These are phyloP conservation scores for Caenorhabditis remanei DNA, from an alignment of 1,140 invertebrate genomes.

Conservation along the genomic window DNA sequence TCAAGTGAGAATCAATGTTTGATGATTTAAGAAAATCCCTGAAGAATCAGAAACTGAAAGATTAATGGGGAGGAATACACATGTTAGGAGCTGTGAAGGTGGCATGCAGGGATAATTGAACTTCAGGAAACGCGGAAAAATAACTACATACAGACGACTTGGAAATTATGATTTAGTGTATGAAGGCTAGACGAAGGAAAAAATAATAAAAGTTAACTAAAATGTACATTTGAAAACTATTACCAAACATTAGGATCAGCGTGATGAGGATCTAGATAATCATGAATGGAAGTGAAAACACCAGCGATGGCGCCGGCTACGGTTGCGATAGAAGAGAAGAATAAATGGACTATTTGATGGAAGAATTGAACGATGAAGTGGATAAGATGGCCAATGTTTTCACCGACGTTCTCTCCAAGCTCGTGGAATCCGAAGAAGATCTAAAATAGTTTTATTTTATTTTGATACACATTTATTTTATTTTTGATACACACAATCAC, in stretches of 20 bases:
- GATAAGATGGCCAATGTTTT: slow-evolving; percentile 21
- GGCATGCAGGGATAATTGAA: slow-evolving; percentile 1
- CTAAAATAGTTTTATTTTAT: slow-evolving; percentile 10
- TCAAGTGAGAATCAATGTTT: slow-evolving; percentile 38
- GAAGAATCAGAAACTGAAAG: slow-evolving; percentile 9
- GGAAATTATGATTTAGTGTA: background rate
- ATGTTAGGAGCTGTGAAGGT: background rate
- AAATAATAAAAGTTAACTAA: background rate
- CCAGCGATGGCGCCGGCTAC: slow-evolving; percentile 22
- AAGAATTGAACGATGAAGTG: slow-evolving; percentile 44
- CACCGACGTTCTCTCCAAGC: slow-evolving; percentile 29
- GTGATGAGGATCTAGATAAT: slow-evolving; percentile 6
- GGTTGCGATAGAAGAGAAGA: slow-evolving; percentile 16
- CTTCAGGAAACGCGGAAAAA: background rate
- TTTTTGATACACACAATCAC: too few species aligned
- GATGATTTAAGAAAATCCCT: background rate
- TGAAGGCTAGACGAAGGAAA: slow-evolving; percentile 3
- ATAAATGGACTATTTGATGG: slow-evolving; percentile 36
- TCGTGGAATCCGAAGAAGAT: slow-evolving; percentile 44
- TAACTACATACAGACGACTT: slow-evolving; percentile 7
- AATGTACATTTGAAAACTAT: background rate
- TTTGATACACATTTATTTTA: too few species aligned
- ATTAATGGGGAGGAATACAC: slow-evolving; percentile 5
- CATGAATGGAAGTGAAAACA: slow-evolving; percentile 28
- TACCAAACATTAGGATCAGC: background rate